Base-by-base conservation (phyloP, 1,140 invertebrate species). In the Drosophila pseudoananassae region DNA sequence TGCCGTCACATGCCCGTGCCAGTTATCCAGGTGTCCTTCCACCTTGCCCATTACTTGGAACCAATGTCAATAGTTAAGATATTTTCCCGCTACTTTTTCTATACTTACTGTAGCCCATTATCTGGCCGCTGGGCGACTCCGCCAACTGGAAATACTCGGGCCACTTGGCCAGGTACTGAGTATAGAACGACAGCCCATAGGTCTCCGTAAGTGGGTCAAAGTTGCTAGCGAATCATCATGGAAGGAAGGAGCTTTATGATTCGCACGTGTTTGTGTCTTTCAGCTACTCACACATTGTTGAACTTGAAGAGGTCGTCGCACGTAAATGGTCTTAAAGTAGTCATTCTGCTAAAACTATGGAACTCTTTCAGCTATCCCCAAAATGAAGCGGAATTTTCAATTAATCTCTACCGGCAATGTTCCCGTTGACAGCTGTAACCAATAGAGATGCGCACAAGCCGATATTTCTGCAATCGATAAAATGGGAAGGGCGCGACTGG, bases 1-100 rank as follows among this genome's bases (percentile, higher is more conserved):
- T 12, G 98, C 98, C 15, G 99, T 99, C 2, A 99, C 98, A 93
- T 99, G 99, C 1, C 99, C 99, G 94, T 99, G 99, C 98, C 98
- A 99, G 90, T 98, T 97, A 87, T 99, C 97, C 63, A 96, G 95
- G 83, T 95, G 94, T 0, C 98, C 99, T 94, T 99, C 99, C 9
- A 98, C 96, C 93, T 99, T 99, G 29, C 98, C 99, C 98, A 99
- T 99, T 50, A 99, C 98, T 99, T 81, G 63, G 65, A 55, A 10
- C 27, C 4, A 7, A 14, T 6, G 4, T 15, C 8, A 9, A 63
- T 23, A 7, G 31, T 23, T 50, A 15, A 12, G 38, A 3, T 14
- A 3, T 6, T 4, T 1, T 4, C 2, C n/a, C 53, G 10, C 1
- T 29, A 7, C 9, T 8, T 0, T 5, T 14, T 33, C 6, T 3